Base-by-base conservation (phyloP, 2,797 vertebrate genomes). In the Adrianichthys oophorus region DNA sequence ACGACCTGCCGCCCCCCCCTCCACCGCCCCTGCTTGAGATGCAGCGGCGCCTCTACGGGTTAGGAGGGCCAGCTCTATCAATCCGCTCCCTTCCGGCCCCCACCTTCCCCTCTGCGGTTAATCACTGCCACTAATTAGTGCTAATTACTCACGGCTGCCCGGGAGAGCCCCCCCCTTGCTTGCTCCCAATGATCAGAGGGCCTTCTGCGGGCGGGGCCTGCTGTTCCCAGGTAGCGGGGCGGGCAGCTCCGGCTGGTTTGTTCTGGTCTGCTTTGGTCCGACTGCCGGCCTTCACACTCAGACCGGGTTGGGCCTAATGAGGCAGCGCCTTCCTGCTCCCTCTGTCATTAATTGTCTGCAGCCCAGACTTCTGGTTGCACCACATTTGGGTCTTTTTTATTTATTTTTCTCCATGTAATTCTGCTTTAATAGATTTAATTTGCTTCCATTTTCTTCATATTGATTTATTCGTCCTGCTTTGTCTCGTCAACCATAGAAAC, bases 71-170 rank as follows among this genome's bases (percentile, higher is more conserved):
- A 84, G 87, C 50, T 63, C 82, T 62, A 92, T 90, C 92, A 90
- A 92, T 94, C 93, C 92, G 91, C 86, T 92, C 88, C 92, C 91
- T 87, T 85, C 1, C 79, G 89, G 92, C 90, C 87, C 75, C 72
- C 85, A 85, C 88, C 85, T 83, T 89, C 90, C 91, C 89, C 69
- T 67, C 89, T 82, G 82, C 89, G 87, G 81, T 91, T 93, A 91
- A 94, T 94, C 93, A 93, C 90, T 87, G 77, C 88, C 89, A 86
- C 91, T 94, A 94, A 94, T 95, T 93, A 92, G 89, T 80, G 74
- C 84, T 91, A 91, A 91, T 91, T 88, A 89, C 86, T 91, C 87
- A 85, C 72, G 4, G 76, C 78, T 85, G 84, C 85, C 87, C 64
- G 41, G 75, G 86, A 89, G 82, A 89, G 62, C 73, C 79, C 67